A percentile compares a stretch with the other conserved stretches of the same genome.
phyloP scores from a whole-genome alignment of 1,140 invertebrate genomes.

The Episyrphus balteatus region DNA sequence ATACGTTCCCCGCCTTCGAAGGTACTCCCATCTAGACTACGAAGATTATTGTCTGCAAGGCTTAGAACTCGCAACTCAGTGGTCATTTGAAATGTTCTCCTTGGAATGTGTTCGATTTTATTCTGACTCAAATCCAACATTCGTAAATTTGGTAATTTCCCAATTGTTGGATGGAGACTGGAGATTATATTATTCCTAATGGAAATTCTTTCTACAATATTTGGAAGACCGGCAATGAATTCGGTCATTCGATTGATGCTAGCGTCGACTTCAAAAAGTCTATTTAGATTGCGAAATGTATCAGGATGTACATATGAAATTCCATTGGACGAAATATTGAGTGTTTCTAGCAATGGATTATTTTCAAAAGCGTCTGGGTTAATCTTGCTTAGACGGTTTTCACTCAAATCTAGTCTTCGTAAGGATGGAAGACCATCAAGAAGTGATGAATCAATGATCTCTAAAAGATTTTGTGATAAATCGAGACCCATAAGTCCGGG shows the following conservation, averaged over 20 bases:
- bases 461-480: conserved; percentile 64
- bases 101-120: conserved; percentile 55
- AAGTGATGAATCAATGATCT: conserved; percentile 54
- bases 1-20: conserved; percentile 59
- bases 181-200: conserved; percentile 62
- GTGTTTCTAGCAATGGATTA: conserved; percentile 57
- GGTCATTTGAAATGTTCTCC: conserved; percentile 54
- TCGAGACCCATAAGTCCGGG: conserved; percentile 72
- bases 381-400: conserved; percentile 58
- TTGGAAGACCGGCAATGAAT: conserved; percentile 59
- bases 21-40: conserved; percentile 53
- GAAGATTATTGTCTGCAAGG: conserved; percentile 65
- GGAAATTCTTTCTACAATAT: conserved; percentile 65
- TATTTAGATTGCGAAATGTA: conserved; percentile 59
- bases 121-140: conserved; percentile 68
- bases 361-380: conserved; percentile 61
- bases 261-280: conserved; percentile 67
- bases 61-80: conserved; percentile 59
- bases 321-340: conserved; percentile 67
- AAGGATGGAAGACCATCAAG: conserved; percentile 64
- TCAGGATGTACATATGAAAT: conserved; percentile 54
- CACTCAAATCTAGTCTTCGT: conserved; percentile 63
- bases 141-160: conserved; percentile 55
- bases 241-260: conserved; percentile 61
- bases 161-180: conserved; percentile 47